Conservation (phyloP, 2,888 invertebrate genomes). For the Chrysodeixis includens region DNA sequence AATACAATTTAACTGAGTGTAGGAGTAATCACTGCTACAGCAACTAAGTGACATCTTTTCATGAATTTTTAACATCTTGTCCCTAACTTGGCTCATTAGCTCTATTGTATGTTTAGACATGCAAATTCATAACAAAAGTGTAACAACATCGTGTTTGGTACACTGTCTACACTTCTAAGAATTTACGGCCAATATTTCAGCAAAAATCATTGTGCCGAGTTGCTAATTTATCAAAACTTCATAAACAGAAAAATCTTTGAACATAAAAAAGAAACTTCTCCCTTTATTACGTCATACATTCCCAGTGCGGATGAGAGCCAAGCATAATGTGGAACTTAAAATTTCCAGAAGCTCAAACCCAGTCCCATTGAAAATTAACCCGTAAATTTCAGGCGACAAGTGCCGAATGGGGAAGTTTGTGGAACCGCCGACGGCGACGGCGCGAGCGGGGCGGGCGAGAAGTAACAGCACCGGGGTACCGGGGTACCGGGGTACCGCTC, state of each 20-base stretch:
- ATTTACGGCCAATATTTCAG: slow-evolving; percentile 7
- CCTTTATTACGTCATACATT: slow-evolving; percentile 50
- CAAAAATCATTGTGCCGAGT: slow-evolving; percentile 11
- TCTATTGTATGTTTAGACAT: neutral
- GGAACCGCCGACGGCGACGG: slow-evolving; percentile 84
- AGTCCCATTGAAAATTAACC: slow-evolving; percentile 87
- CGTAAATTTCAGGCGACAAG: slow-evolving; percentile 88
- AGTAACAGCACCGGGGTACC: slow-evolving; percentile 52
- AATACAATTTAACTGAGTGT: neutral
- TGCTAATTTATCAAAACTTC: slow-evolving; percentile 40
- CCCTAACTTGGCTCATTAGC: neutral
- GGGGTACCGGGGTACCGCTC: slow-evolving; percentile 50
- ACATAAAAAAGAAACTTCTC: slow-evolving; percentile 46
- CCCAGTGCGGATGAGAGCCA: slow-evolving; percentile 66
- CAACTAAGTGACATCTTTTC: too few relatives aligned
- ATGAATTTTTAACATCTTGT: too few relatives aligned
- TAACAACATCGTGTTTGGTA: neutral
- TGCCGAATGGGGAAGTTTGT: slow-evolving; percentile 85
- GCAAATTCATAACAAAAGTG: neutral
- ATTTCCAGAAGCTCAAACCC: slow-evolving; percentile 81
- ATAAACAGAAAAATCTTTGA: slow-evolving; percentile 37
- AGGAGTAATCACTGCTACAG: too few relatives aligned
- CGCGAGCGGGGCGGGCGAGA: slow-evolving; percentile 43
- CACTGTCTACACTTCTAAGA: neutral
- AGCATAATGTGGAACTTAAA: slow-evolving; percentile 79